Base-by-base conservation (phyloP, 2,113 vertebrate genomes). In the Malaclemys terrapin region DNA sequence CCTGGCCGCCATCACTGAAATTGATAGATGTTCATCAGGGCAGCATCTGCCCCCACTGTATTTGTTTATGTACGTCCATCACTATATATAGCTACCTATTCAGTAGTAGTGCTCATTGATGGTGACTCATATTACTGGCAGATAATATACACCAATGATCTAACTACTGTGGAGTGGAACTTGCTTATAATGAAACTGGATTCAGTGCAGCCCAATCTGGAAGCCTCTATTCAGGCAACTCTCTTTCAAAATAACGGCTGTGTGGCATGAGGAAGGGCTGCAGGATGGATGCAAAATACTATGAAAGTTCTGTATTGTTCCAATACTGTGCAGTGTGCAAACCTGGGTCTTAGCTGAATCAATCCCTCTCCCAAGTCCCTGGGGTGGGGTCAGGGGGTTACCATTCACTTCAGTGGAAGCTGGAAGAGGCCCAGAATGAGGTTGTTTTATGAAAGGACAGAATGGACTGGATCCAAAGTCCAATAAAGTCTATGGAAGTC, bases 341-440 rank as follows among this genome's bases (percentile, higher is more conserved):
- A 42, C 24, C 69, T 42, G n/a, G 38, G n/a, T 3, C 75, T 10
- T 10, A 35, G 50, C 57, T 72, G 49, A 19, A 65, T 29, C 11
- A 92, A 47, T 20, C 25, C 29, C 53, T 29, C 62, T 82, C 17
- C 69, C 87, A 96, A 94, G 75, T 72, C 29, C 8, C 0, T 54
- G 52, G 29, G 0, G 0, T 59, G 80, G 72, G 27, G 13, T 62
- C 29, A 5, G 59, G 14, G 24, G 35, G 35, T 42, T 24, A 12
- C 62, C 38, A 12, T 49, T 90, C 80, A 81, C 82, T 86, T 84
- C 84, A 47, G 56, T 50, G 88, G 53, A 72, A 91, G 42, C 82
- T 25, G 24, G 29, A 75, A 49, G 79, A 56, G 62, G 35, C 72
- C 72, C 1, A 1, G n/a, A 80, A 56, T 53, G 17, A 57, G 17